Evolutionary conservation across 2,797 vertebrate species (phyloP), one percentile per base, ranked within the genome.

Genomic region (Limnodromus scolopaceus): DNA sequence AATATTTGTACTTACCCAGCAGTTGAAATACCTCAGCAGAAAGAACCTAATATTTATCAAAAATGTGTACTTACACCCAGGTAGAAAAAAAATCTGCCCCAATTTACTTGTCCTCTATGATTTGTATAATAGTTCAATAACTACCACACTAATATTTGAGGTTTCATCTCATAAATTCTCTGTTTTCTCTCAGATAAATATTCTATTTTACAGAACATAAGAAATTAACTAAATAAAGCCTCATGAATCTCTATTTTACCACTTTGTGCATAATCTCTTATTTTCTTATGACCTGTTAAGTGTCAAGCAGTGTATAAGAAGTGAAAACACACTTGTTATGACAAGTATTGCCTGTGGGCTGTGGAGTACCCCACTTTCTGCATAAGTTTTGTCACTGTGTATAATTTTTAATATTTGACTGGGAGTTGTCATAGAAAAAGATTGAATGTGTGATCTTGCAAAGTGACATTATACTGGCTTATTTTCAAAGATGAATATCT

Each of bases 401-500:
- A n/a, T 57, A 45, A 53, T 72, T 76, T 84, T 71, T 43, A 63
- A 28, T 84, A 77, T 77, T 81, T 87, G 48, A 63, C 54, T 55
- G 34, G 38, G 22, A 69, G 8, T 16, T 84, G 58, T 76, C 70
- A 82, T 0, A 58, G 70, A 65, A 81, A 74, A 89, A 91, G 86
- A 87, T 3, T 39, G 74, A 94, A 90, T 30, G 55, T 71, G 39
- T 41, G 36, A 65, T 87, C 74, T 54, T 69, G 46, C 51, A 66
- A 4, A 65, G n/a, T 88, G 77, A 58, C 85, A 89, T 84, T 95
- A 57, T 58, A 54, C 27, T 74, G 74, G 63, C 66, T 89, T 88
- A 81, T 82, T 93, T 95, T 94, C 88, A 65, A 87, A 92, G 83
- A 94, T 45, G 3, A 72, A 63, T 93, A 87, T 81, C 88, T 63